Evolutionary conservation across 2,888 invertebrate species (phyloP), one percentile per base, ranked within the genome.

Genomic region (Dioctria rufipes): DNA sequence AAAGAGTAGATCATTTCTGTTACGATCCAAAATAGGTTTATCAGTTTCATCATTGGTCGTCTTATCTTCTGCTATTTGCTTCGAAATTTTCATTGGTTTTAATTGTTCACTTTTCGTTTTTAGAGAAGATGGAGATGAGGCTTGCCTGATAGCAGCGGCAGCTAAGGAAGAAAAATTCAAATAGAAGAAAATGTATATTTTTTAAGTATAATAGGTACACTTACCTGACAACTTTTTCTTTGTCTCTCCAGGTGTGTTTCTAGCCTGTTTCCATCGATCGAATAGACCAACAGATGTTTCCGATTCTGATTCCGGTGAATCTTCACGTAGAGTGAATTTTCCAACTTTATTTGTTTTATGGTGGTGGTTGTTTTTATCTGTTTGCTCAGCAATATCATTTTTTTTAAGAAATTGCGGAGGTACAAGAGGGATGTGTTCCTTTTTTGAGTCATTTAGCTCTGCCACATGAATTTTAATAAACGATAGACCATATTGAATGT

Each of bases 401-500:
- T 42, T 25, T 5, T 65, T n/a, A 11, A 81, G 61, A 3, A 85
- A 83, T 4, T 81, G 82, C 0, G 84, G 82, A 0, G 85, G 84
- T 5, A 85, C 80, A 43, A 85, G 39, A n/a, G 54, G 54, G 3
- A 8, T 51, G 61, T 82, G 65, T 4, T 83, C 84, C 71, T 82
- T 84, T n/a, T 83, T 80, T 81, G 84, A 82, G 37, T 79, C 71
- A 8, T 81, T 84, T 9, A 5, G 3, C 2, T 54, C 60, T 2
- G 86, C 85, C 73, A 91, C 91, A 83, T 92, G 91, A 80, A 96
- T 88, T 85, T 93, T 94, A 71, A 97, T 90, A 88, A 97, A 97
- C 0, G 95, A 93, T 11, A 97, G 87, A 0, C 97, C 97, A 88
- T 93, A 97, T 88, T 94, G 92, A 80, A 93, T 91, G 84, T 93